Evolutionary conservation across 2,888 invertebrate genomes (phyloP).

Genomic region (Cordylochernes scorpioides): DNA sequence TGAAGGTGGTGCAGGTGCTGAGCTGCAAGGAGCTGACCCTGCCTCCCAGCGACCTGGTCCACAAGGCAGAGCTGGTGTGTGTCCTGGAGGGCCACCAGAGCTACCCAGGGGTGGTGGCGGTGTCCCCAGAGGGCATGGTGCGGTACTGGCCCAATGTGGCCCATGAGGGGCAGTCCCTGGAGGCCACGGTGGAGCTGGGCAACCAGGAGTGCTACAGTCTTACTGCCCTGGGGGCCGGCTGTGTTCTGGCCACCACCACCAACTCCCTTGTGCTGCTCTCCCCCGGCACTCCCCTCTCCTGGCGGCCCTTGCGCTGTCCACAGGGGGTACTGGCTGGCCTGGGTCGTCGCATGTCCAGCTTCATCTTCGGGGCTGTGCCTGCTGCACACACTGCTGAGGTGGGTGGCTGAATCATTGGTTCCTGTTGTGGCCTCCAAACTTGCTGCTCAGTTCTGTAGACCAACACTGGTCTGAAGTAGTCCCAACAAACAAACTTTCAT

Average conservation of each 20-base stretch:
- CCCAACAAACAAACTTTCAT: too few species aligned
- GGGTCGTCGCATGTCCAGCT: conserved; percentile 45
- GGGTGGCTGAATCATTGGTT: too few species aligned
- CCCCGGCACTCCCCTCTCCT: too few species aligned
- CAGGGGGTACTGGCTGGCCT: conserved; percentile 45
- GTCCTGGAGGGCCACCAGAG: conserved; percentile 29
- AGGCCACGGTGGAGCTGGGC: conserved; percentile 55
- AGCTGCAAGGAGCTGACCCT: conserved; percentile 59
- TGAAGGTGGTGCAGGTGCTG: conserved; percentile 21
- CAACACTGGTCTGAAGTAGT: too few species aligned
- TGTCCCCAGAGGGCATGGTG: conserved; percentile 70
- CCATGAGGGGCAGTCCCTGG: conserved; percentile 57
- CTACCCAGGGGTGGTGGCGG: conserved; percentile 58
- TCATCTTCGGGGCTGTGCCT: conserved; percentile 40
- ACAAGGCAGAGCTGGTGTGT: conserved; percentile 30
- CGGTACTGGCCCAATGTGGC: conserved; percentile 78
- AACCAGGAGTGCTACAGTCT: conserved; percentile 24
- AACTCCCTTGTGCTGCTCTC: conserved; percentile 50
- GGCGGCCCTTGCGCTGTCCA: conserved; percentile 21
- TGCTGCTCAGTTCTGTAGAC: too few species aligned
- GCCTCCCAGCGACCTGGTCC: conserved; percentile 72
- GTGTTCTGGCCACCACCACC: conserved; percentile 67
- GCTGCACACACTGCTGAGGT: conserved; percentile 20
- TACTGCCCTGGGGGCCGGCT: conserved; percentile 28
- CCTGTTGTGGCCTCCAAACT: too few species aligned